Evolutionary conservation across 2,888 invertebrate species (phyloP).

Genomic region (Caradrina clavipalpis): DNA sequence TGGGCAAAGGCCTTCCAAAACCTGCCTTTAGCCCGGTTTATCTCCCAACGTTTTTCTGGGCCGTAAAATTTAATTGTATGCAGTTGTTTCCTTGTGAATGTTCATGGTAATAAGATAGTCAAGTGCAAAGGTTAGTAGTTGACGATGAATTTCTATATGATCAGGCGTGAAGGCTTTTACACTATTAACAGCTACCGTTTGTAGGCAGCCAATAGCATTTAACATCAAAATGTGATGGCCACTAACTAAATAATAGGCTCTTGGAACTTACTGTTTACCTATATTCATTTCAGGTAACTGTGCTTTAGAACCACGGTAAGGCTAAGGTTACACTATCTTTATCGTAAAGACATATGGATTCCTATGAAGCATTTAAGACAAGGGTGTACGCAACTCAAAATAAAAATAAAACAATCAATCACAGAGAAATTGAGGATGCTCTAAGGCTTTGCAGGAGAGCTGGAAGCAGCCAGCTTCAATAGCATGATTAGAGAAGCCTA

Average conservation of each 20-base stretch:
- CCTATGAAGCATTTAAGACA: background rate
- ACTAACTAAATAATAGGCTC: constrained; percentile 15
- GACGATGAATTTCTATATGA: background rate
- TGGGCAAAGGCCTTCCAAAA: no score
- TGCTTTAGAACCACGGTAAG: background rate
- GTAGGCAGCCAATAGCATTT: constrained; percentile 6
- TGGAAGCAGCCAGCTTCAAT: no score
- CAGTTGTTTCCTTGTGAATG: background rate
- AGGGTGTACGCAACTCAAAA: background rate
- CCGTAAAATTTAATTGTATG: background rate
- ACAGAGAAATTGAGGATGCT: no score
- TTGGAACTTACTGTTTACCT: constrained; percentile 12
- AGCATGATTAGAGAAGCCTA: no score
- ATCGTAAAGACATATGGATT: background rate
- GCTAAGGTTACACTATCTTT: background rate
- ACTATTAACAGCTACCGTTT: background rate
- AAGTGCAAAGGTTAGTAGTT: background rate
- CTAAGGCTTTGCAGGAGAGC: no score
- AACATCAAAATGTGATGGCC: constrained; percentile 23
- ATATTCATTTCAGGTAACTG: constrained; percentile 18
- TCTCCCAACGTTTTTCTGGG: no score
- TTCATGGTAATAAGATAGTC: background rate
- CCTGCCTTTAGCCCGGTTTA: no score
- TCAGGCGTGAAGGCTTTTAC: background rate
- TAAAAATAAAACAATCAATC: no score